Evolutionary conservation across 2,888 invertebrate genomes (phyloP).

Genomic region (Argyresthia albistria): DNA sequence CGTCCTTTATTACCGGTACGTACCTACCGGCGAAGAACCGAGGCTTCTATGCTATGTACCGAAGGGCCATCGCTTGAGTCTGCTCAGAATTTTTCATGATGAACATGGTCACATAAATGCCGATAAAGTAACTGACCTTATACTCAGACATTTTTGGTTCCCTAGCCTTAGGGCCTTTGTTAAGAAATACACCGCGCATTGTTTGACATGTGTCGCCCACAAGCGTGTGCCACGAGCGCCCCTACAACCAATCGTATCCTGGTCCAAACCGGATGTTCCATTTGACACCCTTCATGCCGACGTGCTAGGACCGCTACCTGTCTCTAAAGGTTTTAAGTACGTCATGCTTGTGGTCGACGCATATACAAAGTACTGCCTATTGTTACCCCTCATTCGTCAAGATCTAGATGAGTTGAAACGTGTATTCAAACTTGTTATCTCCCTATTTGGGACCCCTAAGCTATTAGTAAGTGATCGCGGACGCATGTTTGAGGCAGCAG

Average conservation of each 20-base stretch:
- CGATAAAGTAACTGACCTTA: constrained; percentile 7
- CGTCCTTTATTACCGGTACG: constrained; percentile 5
- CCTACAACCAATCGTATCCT: constrained; percentile 1
- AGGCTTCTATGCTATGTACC: constrained; percentile 9
- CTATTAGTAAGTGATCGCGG: constrained; percentile 7
- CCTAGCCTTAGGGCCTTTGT: constrained; percentile 5
- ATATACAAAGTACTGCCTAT: constrained; percentile 5
- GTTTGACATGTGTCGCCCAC: background rate
- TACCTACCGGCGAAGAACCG: constrained; percentile 3
- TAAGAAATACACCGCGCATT: constrained; percentile 2
- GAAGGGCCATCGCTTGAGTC: constrained; percentile 8
- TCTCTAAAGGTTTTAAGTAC: constrained; percentile 3
- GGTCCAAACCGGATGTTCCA: constrained; percentile 7
- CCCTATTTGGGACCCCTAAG: constrained; percentile 6
- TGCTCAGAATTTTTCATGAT: constrained; percentile 8
- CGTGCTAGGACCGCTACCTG: constrained; percentile 6
- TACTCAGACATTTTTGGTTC: constrained; percentile 8
- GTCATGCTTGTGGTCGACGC: constrained; percentile 6
- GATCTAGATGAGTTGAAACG: constrained; percentile 4
- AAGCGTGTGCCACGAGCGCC: constrained; percentile 6
- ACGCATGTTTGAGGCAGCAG: constrained; percentile 6
- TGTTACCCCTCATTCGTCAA: constrained; percentile 3
- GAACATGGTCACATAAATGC: constrained; percentile 7
- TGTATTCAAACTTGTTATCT: background rate
- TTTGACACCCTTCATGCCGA: constrained; percentile 8